Base-by-base conservation (phyloP, 1,140 invertebrate species). In the Papilio helenus region DNA sequence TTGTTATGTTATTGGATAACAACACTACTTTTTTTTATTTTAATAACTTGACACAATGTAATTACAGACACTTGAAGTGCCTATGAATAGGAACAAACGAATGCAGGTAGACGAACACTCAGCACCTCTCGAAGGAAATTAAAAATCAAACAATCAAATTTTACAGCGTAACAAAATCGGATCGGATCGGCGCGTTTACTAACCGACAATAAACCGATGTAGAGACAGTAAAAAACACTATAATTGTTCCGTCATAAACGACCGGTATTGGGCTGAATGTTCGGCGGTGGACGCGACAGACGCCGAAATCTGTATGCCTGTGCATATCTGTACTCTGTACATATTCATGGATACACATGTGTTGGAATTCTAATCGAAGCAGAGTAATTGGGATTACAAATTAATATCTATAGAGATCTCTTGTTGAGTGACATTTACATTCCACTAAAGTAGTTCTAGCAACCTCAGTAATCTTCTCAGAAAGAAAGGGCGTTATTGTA, bases 81-180 rank as follows among this genome's bases (percentile, higher is more conserved):
- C 61, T 68, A 68, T 26, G 61, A 68, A 68, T 68, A 68, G 26
- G 61, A 68, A 68, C 61, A 68, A 68, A 68, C 14, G 61, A 68
- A 68, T 68, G 8, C 51, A 79, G 80, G 51, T 71, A 76, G 44
- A 81, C 49, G 79, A 86, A 87, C 82, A 87, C 87, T 71, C 79
- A 61, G 81, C 82, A 84, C 81, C 79, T 81, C 82, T 83, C 74
- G 87, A 89, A 87, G 90, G 87, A 87, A 89, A 90, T 90, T 91
- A 91, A 91, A 90, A 88, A 80, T 80, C 86, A 87, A 89, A 91
- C 88, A 90, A 90, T 89, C 86, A 87, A 87, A 84, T 84, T 91
- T 91, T 91, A 91, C 88, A 87, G 84, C 87, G 85, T 88, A 89
- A 89, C 88, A 89, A 89, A 89, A 89, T 85, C 88, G 82, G 85